Percentiles rank a stretch among this genome's conserved stretches.
Evolutionary conservation across 2,113 vertebrate genomes (phyloP).

Genomic region (Strigops habroptila): DNA sequence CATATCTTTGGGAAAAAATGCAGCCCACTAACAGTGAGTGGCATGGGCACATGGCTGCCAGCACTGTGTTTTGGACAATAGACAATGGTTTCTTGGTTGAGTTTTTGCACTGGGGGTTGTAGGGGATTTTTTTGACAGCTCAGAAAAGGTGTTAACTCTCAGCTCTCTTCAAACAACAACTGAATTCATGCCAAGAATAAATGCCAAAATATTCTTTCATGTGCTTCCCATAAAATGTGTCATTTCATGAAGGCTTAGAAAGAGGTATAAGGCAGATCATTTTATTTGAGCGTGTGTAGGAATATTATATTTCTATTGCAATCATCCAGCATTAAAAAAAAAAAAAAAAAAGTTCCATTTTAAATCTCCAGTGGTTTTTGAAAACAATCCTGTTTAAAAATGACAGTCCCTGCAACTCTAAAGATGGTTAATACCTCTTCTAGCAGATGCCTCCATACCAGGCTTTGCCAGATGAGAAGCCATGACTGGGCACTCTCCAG

Average conservation of each 20-base stretch:
- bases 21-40: not conserved
- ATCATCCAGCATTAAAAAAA: not conserved
- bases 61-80: not conserved
- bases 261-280: not conserved
- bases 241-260: not conserved
- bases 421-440: not conserved
- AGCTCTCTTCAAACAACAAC: not conserved
- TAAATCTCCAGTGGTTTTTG: not conserved
- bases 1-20: not conserved
- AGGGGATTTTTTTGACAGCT: not conserved
- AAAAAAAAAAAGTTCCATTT: not conserved
- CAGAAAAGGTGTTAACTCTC: not conserved
- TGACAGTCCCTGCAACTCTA: not conserved
- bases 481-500: not conserved
- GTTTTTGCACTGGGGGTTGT: not conserved
- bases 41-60: not conserved
- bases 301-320: not conserved
- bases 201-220: not conserved
- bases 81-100: not conserved
- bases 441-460: not conserved
- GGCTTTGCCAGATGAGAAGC: not conserved
- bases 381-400: not conserved
- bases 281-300: not conserved
- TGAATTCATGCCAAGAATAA: not conserved
- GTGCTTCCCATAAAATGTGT: not conserved